Conservation (phyloP, 1,140 invertebrate species). For the Holcopasites calliopsidis region DNA sequence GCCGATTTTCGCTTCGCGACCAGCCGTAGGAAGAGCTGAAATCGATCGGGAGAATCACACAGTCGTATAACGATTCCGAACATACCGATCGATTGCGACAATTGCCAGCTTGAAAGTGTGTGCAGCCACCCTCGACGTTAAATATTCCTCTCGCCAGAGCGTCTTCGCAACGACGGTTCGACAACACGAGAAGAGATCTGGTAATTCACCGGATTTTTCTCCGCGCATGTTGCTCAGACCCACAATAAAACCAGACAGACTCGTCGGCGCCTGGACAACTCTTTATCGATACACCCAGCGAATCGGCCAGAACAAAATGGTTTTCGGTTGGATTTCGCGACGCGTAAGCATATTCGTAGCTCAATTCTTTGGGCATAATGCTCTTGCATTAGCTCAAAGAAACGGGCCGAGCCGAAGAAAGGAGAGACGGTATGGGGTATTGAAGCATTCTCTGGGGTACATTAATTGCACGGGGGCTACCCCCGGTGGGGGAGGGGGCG, state of each 20-base stretch:
- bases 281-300: too few relatives aligned
- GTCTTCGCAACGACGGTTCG: not conserved
- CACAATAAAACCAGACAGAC: not conserved
- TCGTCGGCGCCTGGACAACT: not conserved
- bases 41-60: not conserved
- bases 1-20: not conserved
- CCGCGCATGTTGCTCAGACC: not conserved
- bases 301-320: not conserved
- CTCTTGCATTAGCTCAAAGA: not conserved
- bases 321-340: not conserved
- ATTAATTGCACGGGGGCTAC: constrained; percentile 56
- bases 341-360: not conserved
- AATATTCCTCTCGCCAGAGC: not conserved
- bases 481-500: constrained; percentile 49
- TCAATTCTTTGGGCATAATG: not conserved
- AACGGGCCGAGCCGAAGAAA: not conserved
- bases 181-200: not conserved
- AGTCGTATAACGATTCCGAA: not conserved
- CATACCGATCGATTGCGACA: not conserved
- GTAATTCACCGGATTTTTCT: not conserved
- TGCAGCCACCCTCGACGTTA: not conserved
- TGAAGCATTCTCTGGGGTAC: constrained; percentile 40
- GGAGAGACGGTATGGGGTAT: not conserved
- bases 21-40: not conserved
- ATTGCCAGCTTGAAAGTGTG: not conserved